Evolutionary conservation across 37 sponge, comb jelly and placozoan species (phyloP), one percentile per base, ranked within the genome.

Genomic region (Tethya wilhelma): DNA sequence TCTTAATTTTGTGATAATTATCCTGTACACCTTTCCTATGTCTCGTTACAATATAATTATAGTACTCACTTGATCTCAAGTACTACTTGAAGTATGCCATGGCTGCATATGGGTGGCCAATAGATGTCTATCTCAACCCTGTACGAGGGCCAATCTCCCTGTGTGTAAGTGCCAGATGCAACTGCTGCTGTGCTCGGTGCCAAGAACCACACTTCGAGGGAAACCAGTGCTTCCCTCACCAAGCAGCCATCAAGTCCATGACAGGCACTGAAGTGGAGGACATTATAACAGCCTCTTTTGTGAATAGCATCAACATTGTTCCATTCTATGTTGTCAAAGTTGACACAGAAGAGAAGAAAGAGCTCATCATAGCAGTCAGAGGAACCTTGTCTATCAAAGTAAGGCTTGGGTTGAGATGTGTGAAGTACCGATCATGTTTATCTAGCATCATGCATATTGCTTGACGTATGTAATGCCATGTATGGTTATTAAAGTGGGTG

Each of bases 71-170:
- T 49, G 53, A 49, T 49, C 53, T 49, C 14, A 9, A 49, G 53
- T 49, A 49, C 53, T 49, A 49, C 53, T 14, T 49, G 53, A 49
- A 49, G 53, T 49, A 49, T 49, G 53, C 53, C 53, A 49, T 49
- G 53, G 53, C 53, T 49, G 14, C 53, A 49, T 49, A 49, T 14
- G 53, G 53, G 14, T 49, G 53, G 53, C 9, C 9, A 14, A 49
- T 49, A 49, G 9, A 49, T 14, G 53, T 49, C 53, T 49, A 49
- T 14, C 53, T 19, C 14, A 49, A 49, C 53, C 53, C 53, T 49
- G 53, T 49, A 14, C 9, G 53, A 19, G 53, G 53, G 53, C 53
- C 14, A 14, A 14, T 14, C 14, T 49, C 53, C 53, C 53, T 49
- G 14, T 49, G 53, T 14, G 9, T 9, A 9, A 49, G 14, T 9